phyloP scores from a whole-genome alignment of 35 echinoderm and acorn worm species.

The Holothuria glaberrima region DNA sequence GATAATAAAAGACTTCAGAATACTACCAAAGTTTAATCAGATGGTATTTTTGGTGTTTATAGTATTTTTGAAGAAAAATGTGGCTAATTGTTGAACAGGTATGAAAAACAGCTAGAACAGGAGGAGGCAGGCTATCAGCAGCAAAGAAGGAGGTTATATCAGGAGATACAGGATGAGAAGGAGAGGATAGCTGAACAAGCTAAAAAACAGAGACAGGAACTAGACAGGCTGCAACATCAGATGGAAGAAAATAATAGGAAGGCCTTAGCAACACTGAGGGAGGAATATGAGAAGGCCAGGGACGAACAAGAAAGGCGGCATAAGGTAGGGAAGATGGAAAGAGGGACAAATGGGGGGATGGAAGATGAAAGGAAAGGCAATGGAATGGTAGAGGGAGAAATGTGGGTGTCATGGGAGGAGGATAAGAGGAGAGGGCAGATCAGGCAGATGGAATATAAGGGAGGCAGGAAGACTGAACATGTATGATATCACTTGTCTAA shows the following conservation, averaged over 20 bases:
- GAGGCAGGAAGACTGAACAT: too few species aligned
- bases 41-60: not conserved
- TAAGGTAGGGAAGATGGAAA: slow-evolving; percentile 36
- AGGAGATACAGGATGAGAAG: slow-evolving; percentile 95
- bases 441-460: too few species aligned
- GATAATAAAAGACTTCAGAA: not conserved
- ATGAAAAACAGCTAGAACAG: slow-evolving; percentile 96
- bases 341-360: not conserved
- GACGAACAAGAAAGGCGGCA: slow-evolving; percentile 93
- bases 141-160: slow-evolving; percentile 85
- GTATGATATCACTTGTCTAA: too few species aligned
- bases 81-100: slow-evolving; percentile 46
- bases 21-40: not conserved
- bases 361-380: not conserved
- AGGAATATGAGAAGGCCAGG: slow-evolving; percentile 87
- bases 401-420: not conserved
- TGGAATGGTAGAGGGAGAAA: too few species aligned
- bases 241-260: slow-evolving; percentile 94
- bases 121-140: slow-evolving; percentile 95
- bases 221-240: slow-evolving; percentile 77
- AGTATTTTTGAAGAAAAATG: not conserved
- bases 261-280: slow-evolving; percentile 74
- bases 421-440: not conserved
- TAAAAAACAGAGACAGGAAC: slow-evolving; percentile 88
- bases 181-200: slow-evolving; percentile 88